Evolutionary conservation across 2,888 invertebrate species (phyloP), one percentile per base, ranked within the genome.

Genomic region (Rhingia rostrata): DNA sequence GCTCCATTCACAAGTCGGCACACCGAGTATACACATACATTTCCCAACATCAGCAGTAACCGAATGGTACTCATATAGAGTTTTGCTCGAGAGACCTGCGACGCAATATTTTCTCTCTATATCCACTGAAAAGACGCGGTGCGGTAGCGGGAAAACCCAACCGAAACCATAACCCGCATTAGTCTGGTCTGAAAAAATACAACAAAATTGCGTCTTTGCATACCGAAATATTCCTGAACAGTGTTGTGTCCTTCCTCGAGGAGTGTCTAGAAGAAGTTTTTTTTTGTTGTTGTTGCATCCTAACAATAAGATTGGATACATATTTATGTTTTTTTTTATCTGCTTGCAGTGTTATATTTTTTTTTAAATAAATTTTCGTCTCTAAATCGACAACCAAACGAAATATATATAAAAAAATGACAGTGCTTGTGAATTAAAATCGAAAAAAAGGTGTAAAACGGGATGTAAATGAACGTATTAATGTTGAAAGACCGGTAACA

Each of bases 1-100:
- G 74, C 80, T 80, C 70, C 84, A 84, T 84, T 84, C 84, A 84
- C 84, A 84, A 84, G 39, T 84, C 66, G 79, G 69, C 73, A 78
- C 67, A 49, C 41, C 30, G 54, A 32, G 63, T 64, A 74, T 49
- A 78, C 51, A 69, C 51, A 51, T 22, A 41, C 22, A 64, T 33
- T 43, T 53, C 45, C 47, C 41, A 41, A n/a, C 41, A 6, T 6
- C 63, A 64, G 63, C 63, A 70, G 37, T 30, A 66, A 14, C 53
- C 60, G 41, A 69, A 56, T 56, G n/a, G 60, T 67, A 54, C 41
- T 39, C 33, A 47, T 22, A 22, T 22, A 14, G n/a, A 60, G 39
- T 32, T 51, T 35, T 33, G 39, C 49, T 7, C 51, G 22, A 82
- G 73, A 74, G 79, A 69, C 72, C 63, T 78, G 73, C 83, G 83